Evolutionary conservation across 2,888 invertebrate genomes (phyloP), one percentile per base, ranked within the genome.

Genomic region (Harpalus rufipes): DNA sequence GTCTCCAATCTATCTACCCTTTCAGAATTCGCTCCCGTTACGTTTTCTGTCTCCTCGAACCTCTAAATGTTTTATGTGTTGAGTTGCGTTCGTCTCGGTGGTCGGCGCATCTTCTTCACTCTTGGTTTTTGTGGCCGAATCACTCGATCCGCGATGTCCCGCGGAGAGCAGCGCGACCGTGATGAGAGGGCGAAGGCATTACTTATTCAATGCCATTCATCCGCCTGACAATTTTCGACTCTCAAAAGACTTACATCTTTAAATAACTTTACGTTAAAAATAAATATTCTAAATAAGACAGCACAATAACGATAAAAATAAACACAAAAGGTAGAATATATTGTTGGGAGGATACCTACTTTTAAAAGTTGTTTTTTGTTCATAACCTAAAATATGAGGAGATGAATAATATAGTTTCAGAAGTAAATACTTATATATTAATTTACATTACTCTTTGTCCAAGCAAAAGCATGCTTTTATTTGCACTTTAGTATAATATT

Each of bases 41-140:
- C 56, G 32, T 51, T 58, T 63, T 58, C 14, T n/a, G 12, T 32
- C 16, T 82, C 58, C 44, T 25, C 25, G 41, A 32, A 32, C 5
- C 32, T 18, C 56, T 61, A 76, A 76, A 61, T 83, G 83, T 83
- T 83, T 83, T 83, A 83, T 83, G 74, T 56, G 76, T 41, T 39
- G 41, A 25, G n/a, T 16, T 61, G 83, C 14, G 21, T 21, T 41
- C 21, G 41, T 10, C 83, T 59, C 41, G 83, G 83, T 83, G 83
- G 83, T 83, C 83, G 83, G 12, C 32, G 32, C 32, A 32, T 32
- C 32, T 39, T 56, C 83, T 21, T 58, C 56, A 56, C 58, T 58
- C 25, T 25, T 1, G 39, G 78, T 74, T 74, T 74, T 74, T 74
- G 72, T 44, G 16, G 16, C 72, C 72, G 41, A 74, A 74, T 74